Conservation (phyloP, 2,113 vertebrate genomes). For the Suncus etruscus region DNA sequence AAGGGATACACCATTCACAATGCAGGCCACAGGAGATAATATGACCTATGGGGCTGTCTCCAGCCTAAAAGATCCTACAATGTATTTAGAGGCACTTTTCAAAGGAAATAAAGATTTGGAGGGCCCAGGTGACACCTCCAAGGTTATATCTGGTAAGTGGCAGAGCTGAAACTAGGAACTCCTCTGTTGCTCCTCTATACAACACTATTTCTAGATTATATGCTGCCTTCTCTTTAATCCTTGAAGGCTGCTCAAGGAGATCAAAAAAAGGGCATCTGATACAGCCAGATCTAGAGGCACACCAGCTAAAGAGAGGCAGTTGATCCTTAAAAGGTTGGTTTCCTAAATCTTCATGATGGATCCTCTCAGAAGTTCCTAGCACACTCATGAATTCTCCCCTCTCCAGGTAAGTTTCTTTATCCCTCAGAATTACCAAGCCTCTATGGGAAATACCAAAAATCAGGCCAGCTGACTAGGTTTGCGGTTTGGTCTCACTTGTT, state of each 20-base stretch:
- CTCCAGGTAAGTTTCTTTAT: neutral
- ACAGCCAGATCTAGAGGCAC: neutral
- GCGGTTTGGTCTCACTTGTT: neutral
- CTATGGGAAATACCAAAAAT: neutral
- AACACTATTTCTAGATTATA: neutral
- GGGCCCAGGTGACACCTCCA: neutral
- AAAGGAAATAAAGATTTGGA: neutral
- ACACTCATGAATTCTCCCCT: neutral
- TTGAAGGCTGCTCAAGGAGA: neutral
- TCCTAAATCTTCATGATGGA: neutral
- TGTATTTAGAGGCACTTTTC: neutral
- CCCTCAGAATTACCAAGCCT: neutral
- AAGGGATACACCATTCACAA: neutral
- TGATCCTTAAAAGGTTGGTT: neutral
- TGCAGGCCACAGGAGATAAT: neutral
- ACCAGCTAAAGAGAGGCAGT: neutral
- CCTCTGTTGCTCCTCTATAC: neutral
- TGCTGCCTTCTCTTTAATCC: neutral
- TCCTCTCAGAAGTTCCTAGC: neutral
- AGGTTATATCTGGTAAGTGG: neutral
- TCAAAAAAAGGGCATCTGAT: neutral
- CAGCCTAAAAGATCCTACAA: neutral
- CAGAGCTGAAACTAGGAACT: neutral
- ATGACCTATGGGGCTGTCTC: neutral
- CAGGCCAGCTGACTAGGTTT: neutral